These are phyloP conservation scores for Apodemia zela DNA, from an alignment of 2,888 invertebrate species.

Conservation along the genomic window DNA sequence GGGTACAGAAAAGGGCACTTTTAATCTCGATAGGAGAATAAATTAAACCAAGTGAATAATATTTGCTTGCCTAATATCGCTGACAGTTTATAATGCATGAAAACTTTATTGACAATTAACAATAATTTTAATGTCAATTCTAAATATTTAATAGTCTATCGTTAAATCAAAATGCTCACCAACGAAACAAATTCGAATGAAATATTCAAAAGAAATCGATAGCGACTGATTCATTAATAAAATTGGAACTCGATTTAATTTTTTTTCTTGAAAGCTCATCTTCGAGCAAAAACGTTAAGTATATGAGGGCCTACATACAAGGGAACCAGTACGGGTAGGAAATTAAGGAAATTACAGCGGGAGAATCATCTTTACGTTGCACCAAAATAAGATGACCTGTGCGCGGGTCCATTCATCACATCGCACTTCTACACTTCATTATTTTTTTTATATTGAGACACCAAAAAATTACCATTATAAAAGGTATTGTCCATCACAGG, in stretches of 20 bases:
- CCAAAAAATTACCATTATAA: too few species aligned
- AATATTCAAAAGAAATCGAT: conserved; percentile 3
- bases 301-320: conserved; percentile 13
- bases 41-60: too few species aligned
- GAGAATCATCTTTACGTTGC: conserved; percentile 43
- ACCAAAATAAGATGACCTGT: conserved; percentile 40
- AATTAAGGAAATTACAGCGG: conserved; percentile 55
- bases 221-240: conserved; percentile 6
- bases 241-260: conserved; percentile 12
- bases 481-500: too few species aligned
- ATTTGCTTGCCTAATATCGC: too few species aligned
- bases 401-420: conserved; percentile 41
- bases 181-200: conserved; percentile 24
- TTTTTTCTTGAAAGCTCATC: conserved; percentile 15
- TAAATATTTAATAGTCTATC: background rate
- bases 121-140: background rate
- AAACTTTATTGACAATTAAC: too few species aligned
- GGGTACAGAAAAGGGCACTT: too few species aligned
- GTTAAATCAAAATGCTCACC: conserved; percentile 26
- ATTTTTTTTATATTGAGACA: too few species aligned
- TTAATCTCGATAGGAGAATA: too few species aligned
- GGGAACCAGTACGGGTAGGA: conserved; percentile 35
- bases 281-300: conserved; percentile 35
- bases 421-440: too few species aligned
- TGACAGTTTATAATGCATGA: too few species aligned